Percentiles rank a stretch among this genome's conserved stretches.
phyloP scores from a whole-genome alignment of 2,888 invertebrate genomes.

The Poecilobothrus nobilitatus region DNA sequence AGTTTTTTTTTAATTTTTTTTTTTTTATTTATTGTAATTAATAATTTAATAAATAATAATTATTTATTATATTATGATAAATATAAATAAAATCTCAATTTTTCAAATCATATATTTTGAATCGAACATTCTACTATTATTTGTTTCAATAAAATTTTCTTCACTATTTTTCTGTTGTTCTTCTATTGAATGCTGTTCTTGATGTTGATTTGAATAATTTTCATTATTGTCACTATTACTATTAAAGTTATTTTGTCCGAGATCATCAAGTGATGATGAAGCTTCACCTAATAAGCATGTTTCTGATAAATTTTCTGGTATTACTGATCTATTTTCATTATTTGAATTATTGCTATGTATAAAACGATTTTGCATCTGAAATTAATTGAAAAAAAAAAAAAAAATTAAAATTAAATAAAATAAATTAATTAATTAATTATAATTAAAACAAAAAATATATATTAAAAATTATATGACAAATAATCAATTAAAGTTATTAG shows the following conservation, averaged over 20 bases:
- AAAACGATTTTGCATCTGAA: background rate
- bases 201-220: background rate
- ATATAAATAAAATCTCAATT: conserved; percentile 1
- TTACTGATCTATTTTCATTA: background rate
- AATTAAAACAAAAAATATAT: too few relatives aligned
- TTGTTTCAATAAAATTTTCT: background rate
- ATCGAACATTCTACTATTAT: background rate
- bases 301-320: background rate
- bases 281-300: conserved; percentile 20
- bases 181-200: background rate
- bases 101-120: background rate
- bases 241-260: conserved; percentile 20
- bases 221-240: background rate
- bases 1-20: background rate
- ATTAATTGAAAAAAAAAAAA: background rate
- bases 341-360: background rate
- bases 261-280: conserved; percentile 22
- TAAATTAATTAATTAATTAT: too few relatives aligned
- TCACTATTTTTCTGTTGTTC: background rate
- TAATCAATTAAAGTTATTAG: too few relatives aligned
- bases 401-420: too few relatives aligned
- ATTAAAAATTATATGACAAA: too few relatives aligned
- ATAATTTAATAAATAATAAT: too few relatives aligned
- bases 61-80: background rate
- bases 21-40: too few relatives aligned